Percentiles rank a stretch among this genome's conserved stretches.
Evolutionary conservation across 2,113 vertebrate species (phyloP).

Genomic region (Cisticola juncidis): DNA sequence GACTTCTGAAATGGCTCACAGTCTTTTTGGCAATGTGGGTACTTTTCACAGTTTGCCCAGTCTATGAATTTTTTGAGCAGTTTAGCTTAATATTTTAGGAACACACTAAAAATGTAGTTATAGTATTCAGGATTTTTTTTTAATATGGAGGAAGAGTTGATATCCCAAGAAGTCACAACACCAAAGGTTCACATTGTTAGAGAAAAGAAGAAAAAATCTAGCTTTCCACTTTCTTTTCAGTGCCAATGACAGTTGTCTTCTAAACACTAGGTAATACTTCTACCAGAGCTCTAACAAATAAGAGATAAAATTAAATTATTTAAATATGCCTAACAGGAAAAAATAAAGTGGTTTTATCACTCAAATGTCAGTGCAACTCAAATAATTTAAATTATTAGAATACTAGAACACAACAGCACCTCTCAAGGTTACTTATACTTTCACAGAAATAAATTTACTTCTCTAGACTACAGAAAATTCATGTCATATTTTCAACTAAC

Average conservation of each 20-base stretch:
- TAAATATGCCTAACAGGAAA: neutral
- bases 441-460: neutral
- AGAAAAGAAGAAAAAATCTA: neutral
- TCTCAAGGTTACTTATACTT: neutral
- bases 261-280: neutral
- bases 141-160: neutral
- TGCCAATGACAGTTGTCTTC: neutral
- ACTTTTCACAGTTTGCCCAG: neutral
- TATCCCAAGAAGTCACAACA: neutral
- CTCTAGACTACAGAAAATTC: neutral
- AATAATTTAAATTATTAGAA: neutral
- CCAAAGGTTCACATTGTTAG: neutral
- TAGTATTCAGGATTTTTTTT: neutral
- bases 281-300: neutral
- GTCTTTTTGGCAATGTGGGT: neutral
- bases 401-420: neutral
- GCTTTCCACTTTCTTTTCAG: neutral
- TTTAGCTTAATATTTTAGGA: neutral
- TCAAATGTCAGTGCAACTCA: neutral
- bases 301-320: neutral
- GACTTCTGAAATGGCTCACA: neutral
- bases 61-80: neutral
- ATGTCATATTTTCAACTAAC: fast-evolving
- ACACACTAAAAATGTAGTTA: neutral
- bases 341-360: neutral